A percentile compares a stretch with the other conserved stretches of the same genome.
Conservation (phyloP, 1,140 invertebrate species). For the Patella vulgata region DNA sequence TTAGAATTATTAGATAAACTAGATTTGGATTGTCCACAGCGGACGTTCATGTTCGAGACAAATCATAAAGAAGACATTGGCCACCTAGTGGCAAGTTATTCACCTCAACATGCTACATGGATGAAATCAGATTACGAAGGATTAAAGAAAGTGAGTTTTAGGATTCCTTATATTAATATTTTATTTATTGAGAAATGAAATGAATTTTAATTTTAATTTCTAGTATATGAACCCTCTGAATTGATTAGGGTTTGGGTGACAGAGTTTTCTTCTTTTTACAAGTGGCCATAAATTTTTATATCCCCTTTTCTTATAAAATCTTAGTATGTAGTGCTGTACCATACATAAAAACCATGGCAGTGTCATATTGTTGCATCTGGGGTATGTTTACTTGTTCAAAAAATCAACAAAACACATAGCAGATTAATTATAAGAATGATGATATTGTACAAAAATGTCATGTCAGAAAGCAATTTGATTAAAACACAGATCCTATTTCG, state of each 20-base stretch:
- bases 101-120: conserved; percentile 84
- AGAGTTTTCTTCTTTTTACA: not conserved
- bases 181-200: not conserved
- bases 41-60: conserved; percentile 94
- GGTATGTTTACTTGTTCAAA: too few species aligned
- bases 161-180: not conserved
- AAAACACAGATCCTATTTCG: too few species aligned
- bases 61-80: conserved; percentile 88
- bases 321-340: too few species aligned
- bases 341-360: too few species aligned
- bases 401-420: too few species aligned
- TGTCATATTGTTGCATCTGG: too few species aligned
- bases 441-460: too few species aligned
- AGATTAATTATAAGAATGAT: too few species aligned
- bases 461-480: too few species aligned
- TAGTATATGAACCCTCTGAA: not conserved
- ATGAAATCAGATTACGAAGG: conserved; percentile 84
- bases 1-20: conserved; percentile 75
- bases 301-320: too few species aligned
- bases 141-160: conserved; percentile 68
- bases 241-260: not conserved
- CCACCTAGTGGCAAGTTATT: conserved; percentile 91
- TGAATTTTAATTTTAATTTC: not conserved
- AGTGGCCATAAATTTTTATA: not conserved
- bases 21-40: conserved; percentile 74